phyloP scores from a whole-genome alignment of 2,888 invertebrate genomes.

The Synergus laeviventris region DNA sequence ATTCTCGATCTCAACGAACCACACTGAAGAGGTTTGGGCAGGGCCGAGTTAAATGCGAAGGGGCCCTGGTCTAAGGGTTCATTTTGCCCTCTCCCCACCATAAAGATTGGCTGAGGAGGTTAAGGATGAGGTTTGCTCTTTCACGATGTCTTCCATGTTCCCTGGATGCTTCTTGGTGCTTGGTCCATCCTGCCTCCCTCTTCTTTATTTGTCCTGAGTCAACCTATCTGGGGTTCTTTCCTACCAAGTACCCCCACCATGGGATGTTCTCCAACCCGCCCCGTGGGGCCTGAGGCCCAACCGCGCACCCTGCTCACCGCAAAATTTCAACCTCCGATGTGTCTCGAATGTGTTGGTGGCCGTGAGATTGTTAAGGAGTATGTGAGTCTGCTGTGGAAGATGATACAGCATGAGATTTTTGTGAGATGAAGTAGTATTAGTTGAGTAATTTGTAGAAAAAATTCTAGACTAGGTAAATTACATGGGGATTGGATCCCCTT shows the following conservation, averaged over 20 bases:
- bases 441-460: not conserved
- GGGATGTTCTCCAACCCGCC: constrained; percentile 29
- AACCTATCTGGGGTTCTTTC: constrained; percentile 35
- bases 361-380: not conserved
- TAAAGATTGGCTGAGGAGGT: constrained; percentile 1
- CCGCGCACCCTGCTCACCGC: constrained; percentile 12
- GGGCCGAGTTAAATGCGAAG: constrained; percentile 57
- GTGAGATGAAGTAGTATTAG: not conserved
- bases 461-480: not conserved
- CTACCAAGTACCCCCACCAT: constrained; percentile 32
- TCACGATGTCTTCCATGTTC: constrained; percentile 30
- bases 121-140: constrained; percentile 22
- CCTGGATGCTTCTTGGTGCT: constrained; percentile 36
- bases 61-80: constrained; percentile 53
- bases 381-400: not conserved
- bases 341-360: not conserved
- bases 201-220: constrained; percentile 16
- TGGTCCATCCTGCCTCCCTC: constrained; percentile 30
- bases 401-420: not conserved
- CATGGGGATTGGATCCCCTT: not conserved
- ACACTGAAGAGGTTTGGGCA: constrained; percentile 56
- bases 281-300: constrained; percentile 29
- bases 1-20: constrained; percentile 46
- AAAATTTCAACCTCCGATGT: constrained; percentile 36
- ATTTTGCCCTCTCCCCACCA: constrained; percentile 38